These are phyloP conservation scores for Gryllus longicercus DNA, from an alignment of 2,888 invertebrate genomes.

Conservation along the genomic window DNA sequence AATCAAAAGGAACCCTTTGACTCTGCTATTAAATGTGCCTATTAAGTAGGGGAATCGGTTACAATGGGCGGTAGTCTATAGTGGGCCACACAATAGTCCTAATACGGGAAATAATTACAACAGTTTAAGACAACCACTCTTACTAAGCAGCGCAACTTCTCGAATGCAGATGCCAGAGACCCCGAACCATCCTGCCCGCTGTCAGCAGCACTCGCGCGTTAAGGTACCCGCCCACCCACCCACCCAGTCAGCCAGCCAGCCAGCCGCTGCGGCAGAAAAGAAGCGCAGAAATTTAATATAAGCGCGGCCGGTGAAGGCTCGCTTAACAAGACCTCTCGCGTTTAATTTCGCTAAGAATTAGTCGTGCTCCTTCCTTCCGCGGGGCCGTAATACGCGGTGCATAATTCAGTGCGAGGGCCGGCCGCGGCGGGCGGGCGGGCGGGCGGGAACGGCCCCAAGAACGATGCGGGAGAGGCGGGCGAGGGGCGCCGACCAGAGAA, in stretches of 20 bases:
- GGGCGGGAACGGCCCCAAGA: no score
- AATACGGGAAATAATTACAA: no score
- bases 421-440: not conserved
- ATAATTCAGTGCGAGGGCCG: not conserved
- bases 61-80: no score
- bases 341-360: constrained; percentile 17
- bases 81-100: no score
- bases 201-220: not conserved
- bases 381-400: not conserved
- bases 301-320: not conserved
- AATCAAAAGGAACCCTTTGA: no score
- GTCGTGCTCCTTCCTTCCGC: constrained; percentile 8
- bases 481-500: not conserved
- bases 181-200: no score
- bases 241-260: no score
- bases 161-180: no score
- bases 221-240: not conserved
- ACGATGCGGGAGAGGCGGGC: not conserved
- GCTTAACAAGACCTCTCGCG: constrained; percentile 2
- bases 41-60: no score
- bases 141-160: no score
- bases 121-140: no score
- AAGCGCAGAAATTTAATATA: constrained; percentile 11
- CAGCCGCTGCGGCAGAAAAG: not conserved
- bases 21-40: no score